Evolutionary conservation across 2,113 vertebrate species (phyloP), one percentile per base, ranked within the genome.

Genomic region (Crotalus helleri): DNA sequence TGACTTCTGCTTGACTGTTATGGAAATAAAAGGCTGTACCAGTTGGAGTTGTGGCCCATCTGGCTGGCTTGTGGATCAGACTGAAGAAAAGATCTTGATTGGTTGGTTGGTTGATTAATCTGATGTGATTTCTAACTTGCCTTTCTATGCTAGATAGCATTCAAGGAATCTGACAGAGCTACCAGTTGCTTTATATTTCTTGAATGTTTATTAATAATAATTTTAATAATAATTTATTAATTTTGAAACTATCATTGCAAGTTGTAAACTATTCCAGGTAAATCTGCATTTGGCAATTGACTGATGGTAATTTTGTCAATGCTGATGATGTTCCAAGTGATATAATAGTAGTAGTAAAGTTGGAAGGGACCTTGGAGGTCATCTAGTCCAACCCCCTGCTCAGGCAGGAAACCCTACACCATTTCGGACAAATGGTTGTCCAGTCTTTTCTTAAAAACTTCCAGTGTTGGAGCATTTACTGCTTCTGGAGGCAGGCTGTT

Each of bases 31-130:
- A 17, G 11, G 46, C 26, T 17, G 49, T 4, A 12, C 49, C 13
- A 54, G 23, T 57, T 89, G 19, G 88, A 23, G 21, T 39, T 57
- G 0, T 23, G 87, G 58, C 3, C 0, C 0, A 89, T 7, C 49
- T 51, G 49, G 7, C 0, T 0, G 0, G 0, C 69, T 12, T 89
- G 11, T n/a, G 88, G 21, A 59, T 59, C 88, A 89, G 49, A n/a
- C 49, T 87, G 49, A 13, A 53, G 2, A 21, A 33, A 44, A 39
- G 21, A 44, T 44, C 33, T 81, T 81, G 74, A 44, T 44, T 74
- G 69, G 15, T 69, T 57, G 55, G 17, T 57, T 57, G 55, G 19
- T 74, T 74, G n/a, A 8, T 74, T 74, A 1, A 74, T 74, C 17
- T 19, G 69, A 81, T 39, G 17, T 81, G 33, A 21, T 39, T 81